phyloP scores from a whole-genome alignment of 2,797 vertebrate species.

The Falco biarmicus region DNA sequence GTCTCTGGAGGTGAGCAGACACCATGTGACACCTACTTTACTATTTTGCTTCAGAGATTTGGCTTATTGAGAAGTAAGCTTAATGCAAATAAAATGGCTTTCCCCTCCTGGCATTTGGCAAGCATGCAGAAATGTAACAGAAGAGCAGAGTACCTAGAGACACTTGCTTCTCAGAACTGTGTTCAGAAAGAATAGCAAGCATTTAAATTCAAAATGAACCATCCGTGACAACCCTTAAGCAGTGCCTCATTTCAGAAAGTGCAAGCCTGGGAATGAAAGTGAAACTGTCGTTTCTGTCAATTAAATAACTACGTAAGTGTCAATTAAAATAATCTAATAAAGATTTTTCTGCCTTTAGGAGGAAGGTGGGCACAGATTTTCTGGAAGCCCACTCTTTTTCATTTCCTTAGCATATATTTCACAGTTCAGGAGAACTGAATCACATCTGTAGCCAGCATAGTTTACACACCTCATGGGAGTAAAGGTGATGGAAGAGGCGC shows the following conservation, averaged over 20 bases:
- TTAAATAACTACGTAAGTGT: not conserved
- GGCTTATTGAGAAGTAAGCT: slow-evolving; percentile 1
- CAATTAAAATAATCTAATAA: slow-evolving; percentile 47
- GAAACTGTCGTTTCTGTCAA: not conserved
- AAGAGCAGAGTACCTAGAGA: not conserved
- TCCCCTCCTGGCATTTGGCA: slow-evolving; percentile 16
- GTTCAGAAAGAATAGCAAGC: slow-evolving; percentile 4
- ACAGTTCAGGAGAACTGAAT: not conserved
- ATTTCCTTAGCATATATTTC: not conserved
- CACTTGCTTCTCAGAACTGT: not conserved
- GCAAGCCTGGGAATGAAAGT: not conserved
- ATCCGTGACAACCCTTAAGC: slow-evolving; percentile 23
- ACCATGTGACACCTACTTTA: not conserved
- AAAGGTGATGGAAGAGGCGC: not conserved
- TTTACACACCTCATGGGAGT: not conserved
- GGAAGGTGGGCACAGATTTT: not conserved
- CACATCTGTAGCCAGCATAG: not conserved
- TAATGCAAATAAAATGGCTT: slow-evolving; percentile 19
- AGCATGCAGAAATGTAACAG: not conserved
- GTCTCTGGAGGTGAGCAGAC: not conserved
- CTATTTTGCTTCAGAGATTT: not conserved
- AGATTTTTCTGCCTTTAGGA: not conserved
- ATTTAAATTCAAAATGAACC: not conserved
- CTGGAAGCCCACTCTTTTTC: not conserved
- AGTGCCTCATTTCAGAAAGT: not conserved